Evolutionary conservation across 2,113 vertebrate genomes (phyloP), one percentile per base, ranked within the genome.

Genomic region (Danio rerio): DNA sequence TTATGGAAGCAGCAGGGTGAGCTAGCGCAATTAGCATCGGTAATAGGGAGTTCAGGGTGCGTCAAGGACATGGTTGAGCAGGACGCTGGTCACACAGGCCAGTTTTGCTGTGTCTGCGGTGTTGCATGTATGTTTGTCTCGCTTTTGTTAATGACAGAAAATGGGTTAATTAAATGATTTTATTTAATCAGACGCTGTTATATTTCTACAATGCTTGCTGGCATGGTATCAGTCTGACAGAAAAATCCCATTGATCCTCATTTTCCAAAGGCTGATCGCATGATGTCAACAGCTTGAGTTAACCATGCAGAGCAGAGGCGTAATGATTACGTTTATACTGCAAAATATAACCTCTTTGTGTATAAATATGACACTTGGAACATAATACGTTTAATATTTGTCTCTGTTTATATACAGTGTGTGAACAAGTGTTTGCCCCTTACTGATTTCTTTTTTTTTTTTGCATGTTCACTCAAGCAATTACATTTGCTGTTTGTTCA

Each of bases 1-100:
- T 98, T 98, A 98, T 98, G 96, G 96, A 98, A 96, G 96, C 97
- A 96, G 95, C 95, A 96, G 96, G 96, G 96, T 95, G 95, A 98
- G 95, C 94, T 96, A 96, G 96, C 96, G 96, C 98, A 99, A 99
- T 98, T 98, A 98, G 96, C 96, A 96, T 96, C 95, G 96, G 96
- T 98, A 99, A 98, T 99, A 98, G 96, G 95, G 95, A 96, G 95
- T 94, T 94, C 95, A 94, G 95, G 93, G 95, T 96, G 94, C 94
- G 65, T 76, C 83, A 79, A 84, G 83, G 77, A 83, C 86, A 84
- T 40, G 80, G 75, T 76, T 82, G 70, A 84, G 81, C 45, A 59
- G 61, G 43, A 40, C 45, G 76, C 42, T 73, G 73, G 79, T 78
- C 78, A 84, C 76, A 83, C 69, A 43, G 84, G 75, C 69, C 80